A percentile compares a stretch with the other conserved stretches of the same genome.
These are phyloP conservation scores for Alligator sinensis DNA, from an alignment of 2,113 vertebrate genomes.

Conservation along the genomic window DNA sequence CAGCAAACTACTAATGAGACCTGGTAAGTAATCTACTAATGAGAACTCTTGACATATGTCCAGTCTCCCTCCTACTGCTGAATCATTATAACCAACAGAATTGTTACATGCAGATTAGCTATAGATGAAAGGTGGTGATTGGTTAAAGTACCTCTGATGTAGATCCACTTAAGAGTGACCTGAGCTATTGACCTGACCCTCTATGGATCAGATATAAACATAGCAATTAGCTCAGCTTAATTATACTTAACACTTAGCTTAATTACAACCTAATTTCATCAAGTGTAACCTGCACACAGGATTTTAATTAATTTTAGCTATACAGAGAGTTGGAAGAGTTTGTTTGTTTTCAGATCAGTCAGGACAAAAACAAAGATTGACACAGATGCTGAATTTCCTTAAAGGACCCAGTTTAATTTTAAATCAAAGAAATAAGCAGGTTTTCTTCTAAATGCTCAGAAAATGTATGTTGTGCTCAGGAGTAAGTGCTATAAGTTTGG, in stretches of 20 bases:
- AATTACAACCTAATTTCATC: conserved; percentile 29
- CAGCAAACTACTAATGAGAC: background rate
- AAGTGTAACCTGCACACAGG: conserved; percentile 11
- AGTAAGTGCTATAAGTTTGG: background rate
- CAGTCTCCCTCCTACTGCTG: background rate
- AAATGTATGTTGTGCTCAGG: background rate
- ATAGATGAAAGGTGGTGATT: background rate
- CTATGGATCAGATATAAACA: background rate
- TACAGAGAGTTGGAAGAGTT: background rate
- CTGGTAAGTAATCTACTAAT: background rate
- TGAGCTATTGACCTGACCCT: background rate
- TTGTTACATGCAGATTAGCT: background rate
- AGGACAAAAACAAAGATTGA: conserved; percentile 19
- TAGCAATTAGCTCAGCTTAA: conserved; percentile 29
- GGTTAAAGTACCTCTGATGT: background rate
- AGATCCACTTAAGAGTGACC: background rate
- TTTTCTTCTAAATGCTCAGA: conserved; percentile 46
- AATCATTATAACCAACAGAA: background rate
- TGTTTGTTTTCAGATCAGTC: conserved; percentile 50
- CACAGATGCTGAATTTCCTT: conserved; percentile 47
- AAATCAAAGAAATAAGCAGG: conserved; percentile 21
- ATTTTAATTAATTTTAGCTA: conserved; percentile 44
- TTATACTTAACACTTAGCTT: conserved; percentile 39
- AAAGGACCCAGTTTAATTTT: conserved; percentile 50
- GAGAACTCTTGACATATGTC: background rate